These are phyloP conservation scores for Sylvia borin DNA, from an alignment of 2,797 vertebrate species.

Conservation along the genomic window DNA sequence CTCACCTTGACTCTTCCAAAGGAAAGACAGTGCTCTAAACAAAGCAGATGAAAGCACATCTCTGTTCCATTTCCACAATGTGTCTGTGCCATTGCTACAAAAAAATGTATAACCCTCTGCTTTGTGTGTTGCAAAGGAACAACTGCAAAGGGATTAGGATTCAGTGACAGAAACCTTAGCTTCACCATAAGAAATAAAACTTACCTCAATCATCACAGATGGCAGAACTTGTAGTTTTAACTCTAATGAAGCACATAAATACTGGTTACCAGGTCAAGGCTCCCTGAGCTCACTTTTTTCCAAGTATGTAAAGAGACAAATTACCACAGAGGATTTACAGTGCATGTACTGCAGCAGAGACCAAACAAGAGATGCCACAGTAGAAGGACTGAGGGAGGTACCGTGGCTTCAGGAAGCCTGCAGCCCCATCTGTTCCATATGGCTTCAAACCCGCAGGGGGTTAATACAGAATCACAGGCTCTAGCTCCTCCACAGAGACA, in stretches of 20 bases:
- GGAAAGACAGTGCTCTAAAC: neutral
- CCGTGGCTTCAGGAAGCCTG: neutral
- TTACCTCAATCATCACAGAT: neutral
- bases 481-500: constrained; percentile 3
- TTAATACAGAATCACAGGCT: neutral
- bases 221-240: neutral
- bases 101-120: neutral
- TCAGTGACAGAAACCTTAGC: neutral
- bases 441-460: neutral
- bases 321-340: neutral
- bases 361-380: neutral
- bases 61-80: neutral
- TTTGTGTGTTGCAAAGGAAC: neutral
- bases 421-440: neutral
- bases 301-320: neutral
- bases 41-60: neutral
- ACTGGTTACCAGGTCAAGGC: neutral
- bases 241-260: neutral
- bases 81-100: neutral
- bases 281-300: neutral
- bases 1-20: neutral
- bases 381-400: neutral
- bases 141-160: neutral
- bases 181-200: neutral
- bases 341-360: neutral